These are phyloP conservation scores for Cataglyphis cursor DNA, from an alignment of 2,888 invertebrate species.

Conservation along the genomic window DNA sequence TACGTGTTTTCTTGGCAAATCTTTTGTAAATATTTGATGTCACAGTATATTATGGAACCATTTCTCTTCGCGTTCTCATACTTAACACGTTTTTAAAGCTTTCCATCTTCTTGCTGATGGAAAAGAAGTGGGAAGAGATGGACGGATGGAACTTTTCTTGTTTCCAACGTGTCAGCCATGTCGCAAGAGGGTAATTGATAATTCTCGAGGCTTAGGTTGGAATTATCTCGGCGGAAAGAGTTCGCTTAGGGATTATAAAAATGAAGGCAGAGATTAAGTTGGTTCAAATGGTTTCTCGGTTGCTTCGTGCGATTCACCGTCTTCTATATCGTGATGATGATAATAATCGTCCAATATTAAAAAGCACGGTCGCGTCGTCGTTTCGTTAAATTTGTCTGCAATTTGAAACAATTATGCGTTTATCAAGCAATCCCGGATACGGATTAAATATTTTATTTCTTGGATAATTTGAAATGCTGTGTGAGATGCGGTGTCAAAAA, in stretches of 20 bases:
- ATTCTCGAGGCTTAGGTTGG: slow-evolving; percentile 53
- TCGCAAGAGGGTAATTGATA: slow-evolving; percentile 42
- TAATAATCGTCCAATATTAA: background rate
- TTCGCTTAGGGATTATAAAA: slow-evolving; percentile 58
- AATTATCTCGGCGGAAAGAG: slow-evolving; percentile 60
- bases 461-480: slow-evolving; percentile 1
- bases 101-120: background rate
- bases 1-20: background rate
- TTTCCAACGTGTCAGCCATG: background rate
- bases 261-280: slow-evolving; percentile 57
- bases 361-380: background rate
- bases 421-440: background rate
- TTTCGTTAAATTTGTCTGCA: slow-evolving; percentile 20
- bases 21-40: slow-evolving; percentile 4
- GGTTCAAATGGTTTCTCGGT: slow-evolving; percentile 59
- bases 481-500: background rate
- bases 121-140: background rate
- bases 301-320: slow-evolving; percentile 31
- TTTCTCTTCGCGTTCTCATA: slow-evolving; percentile 7
- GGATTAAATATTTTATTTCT: slow-evolving; percentile 19
- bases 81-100: background rate
- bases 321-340: background rate
- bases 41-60: background rate
- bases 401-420: slow-evolving; percentile 15
- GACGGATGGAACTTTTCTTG: slow-evolving; percentile 18